Conservation (phyloP, 2,888 invertebrate genomes). For the Agrenia bidenticulata region DNA sequence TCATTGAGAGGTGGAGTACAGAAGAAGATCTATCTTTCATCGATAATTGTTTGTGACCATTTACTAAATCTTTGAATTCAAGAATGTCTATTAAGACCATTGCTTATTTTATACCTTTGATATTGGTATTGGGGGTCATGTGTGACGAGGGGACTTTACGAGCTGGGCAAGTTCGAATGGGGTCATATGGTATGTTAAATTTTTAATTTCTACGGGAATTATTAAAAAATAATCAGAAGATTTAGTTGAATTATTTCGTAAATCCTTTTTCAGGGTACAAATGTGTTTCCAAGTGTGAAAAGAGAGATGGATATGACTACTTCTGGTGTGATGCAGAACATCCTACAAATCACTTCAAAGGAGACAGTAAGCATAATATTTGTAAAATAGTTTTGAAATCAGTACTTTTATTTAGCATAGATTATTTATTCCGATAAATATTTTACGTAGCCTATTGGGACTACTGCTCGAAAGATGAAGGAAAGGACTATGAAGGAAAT, state of each 20-base stretch:
- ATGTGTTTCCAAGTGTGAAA: constrained; percentile 33
- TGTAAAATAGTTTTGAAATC: too few species aligned
- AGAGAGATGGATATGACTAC: constrained; percentile 21
- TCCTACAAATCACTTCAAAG: constrained; percentile 27
- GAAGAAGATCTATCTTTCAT: too few species aligned
- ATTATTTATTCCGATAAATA: too few species aligned
- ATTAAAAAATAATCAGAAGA: too few species aligned
- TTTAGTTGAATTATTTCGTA: neutral
- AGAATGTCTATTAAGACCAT: too few species aligned
- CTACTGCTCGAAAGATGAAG: constrained; percentile 35
- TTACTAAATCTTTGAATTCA: too few species aligned
- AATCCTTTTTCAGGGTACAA: constrained; percentile 24
- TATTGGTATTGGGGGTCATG: constrained; percentile 13
- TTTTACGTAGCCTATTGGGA: constrained; percentile 34
- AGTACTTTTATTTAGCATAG: too few species aligned
- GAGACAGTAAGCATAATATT: constrained; percentile 32
- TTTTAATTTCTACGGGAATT: too few species aligned
- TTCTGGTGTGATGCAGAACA: constrained; percentile 34
- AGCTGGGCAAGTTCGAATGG: constrained; percentile 30
- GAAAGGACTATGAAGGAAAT: constrained; percentile 27
- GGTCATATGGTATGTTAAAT: constrained; percentile 30
- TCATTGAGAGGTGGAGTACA: too few species aligned
- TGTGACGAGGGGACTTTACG: constrained; percentile 24
- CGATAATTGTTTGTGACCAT: too few species aligned
- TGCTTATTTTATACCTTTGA: constrained; percentile 14